phyloP scores from a whole-genome alignment of 30 jellyfish, hydroid and myxozoan genomes.

The Sanderia malayensis region DNA sequence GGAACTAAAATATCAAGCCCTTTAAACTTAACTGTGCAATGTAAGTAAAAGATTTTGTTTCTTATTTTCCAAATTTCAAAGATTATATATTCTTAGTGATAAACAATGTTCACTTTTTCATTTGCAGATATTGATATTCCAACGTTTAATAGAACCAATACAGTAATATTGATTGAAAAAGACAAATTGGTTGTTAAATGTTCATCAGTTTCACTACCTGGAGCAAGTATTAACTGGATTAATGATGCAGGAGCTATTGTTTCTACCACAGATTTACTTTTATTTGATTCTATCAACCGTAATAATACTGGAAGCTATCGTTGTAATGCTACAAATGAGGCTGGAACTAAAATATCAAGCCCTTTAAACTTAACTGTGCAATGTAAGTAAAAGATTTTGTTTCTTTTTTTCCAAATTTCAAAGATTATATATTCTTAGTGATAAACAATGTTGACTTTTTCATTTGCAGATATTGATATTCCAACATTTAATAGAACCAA shows the following conservation, averaged over 20 bases:
- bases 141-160: background rate
- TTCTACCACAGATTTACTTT: constrained; percentile 12
- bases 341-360: constrained; percentile 23
- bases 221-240: constrained; percentile 13
- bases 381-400: constrained; percentile 30
- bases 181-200: constrained; percentile 10
- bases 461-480: constrained; percentile 31
- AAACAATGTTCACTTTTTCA: too few relatives aligned
- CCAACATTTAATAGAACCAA: constrained; percentile 17
- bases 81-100: too few relatives aligned
- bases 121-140: constrained; percentile 44
- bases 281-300: constrained; percentile 3
- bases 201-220: constrained; percentile 6
- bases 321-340: constrained; percentile 22
- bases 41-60: constrained; percentile 35
- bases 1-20: constrained; percentile 6
- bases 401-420: background rate
- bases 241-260: constrained; percentile 8
- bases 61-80: too few relatives aligned
- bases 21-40: constrained; percentile 36
- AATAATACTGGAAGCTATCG: constrained; percentile 9
- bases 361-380: constrained; percentile 27
- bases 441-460: background rate
- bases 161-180: constrained; percentile 7
- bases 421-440: too few relatives aligned